Evolutionary conservation across 2,113 vertebrate species (phyloP), one percentile per base, ranked within the genome.

Genomic region (Gymnarchus niloticus): DNA sequence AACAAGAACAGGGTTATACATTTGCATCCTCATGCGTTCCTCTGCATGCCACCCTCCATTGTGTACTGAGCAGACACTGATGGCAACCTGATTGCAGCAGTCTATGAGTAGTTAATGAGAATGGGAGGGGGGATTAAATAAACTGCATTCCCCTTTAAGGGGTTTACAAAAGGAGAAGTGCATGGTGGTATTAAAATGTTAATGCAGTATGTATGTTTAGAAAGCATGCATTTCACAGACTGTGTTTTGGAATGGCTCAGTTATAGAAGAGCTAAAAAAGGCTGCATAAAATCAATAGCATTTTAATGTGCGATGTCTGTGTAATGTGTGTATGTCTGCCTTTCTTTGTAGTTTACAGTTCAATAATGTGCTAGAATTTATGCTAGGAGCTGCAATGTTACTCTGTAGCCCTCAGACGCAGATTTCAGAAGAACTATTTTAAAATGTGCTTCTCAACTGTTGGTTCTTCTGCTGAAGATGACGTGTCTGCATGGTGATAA

Each of bases 321-420:
- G 19, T 54, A 54, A 54, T 54, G 19, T 65, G 25, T 14, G 25
- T 65, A 21, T 65, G 25, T 33, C 7, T 33, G 1, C 6, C 17
- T 69, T 17, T 69, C 12, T 65, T 65, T 33, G 3, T 17, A 37
- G 61, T 65, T 37, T 65, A 65, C 37, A 65, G 28, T 10, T 61
- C 8, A 28, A 61, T 28, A 28, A 61, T 25, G 28, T 61, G 59
- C 59, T 28, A 12, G 25, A 10, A 59, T 28, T 4, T 65, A 65
- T 65, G 14, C 57, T 21, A 61, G n/a, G 3, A 46, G 9, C 33
- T 19, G 59, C 3, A 73, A 84, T 51, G 14, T 28, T 51, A 44
- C 56, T 86, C 3, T 49, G 10, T 59, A 76, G n/a, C 69, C 23
- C 81, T 52, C 84, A 86, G 81, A 61, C 86, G 83, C 69, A 41